Base-by-base conservation (phyloP, 2,113 vertebrate species). In the Philantomba maxwellii region DNA sequence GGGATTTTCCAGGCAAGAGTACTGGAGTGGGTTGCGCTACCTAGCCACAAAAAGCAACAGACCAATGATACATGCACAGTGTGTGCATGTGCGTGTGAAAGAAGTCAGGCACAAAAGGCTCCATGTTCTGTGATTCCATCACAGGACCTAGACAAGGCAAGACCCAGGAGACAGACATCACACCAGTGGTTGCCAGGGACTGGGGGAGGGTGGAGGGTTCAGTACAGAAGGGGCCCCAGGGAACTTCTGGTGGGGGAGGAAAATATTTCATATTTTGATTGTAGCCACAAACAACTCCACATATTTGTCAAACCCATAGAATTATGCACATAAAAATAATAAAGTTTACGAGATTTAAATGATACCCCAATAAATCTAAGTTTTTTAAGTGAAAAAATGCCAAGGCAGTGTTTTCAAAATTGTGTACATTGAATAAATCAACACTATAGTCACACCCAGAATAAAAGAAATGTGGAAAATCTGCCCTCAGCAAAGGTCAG, bases 41-140 rank as follows among this genome's bases (percentile, higher is more conserved):
- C 47, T 28, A 57, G 30, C 16, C 75, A 33, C 12, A 17, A 49
- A 75, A 30, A 57, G 43, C n/a, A 16, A 26, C 16, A 5, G 36
- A 55, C 14, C 45, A 12, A 14, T 2, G 10, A 19, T 0, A 28
- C 1, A 0, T 3, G 23, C 43, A 2, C 19, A 8, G 2, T 8
- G 70, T 8, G 30, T 0, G 6, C 43, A 1, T n/a, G 19, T 33
- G 64, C 23, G 11, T 58, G 60, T 51, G 73, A 80, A 15, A 53
- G 58, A n/a, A 87, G 19, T 70, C 14, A 21, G 5, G 6, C 57
- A 6, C 57, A 26, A 33, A 30, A 53, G 28, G 28, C 70, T 43
- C 0, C 30, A 2, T 17, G 4, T 57, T 16, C 87, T 55, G 33
- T 3, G 53, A n/a, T 21, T 33, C 23, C 51, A 39, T 33, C 49